phyloP scores from a whole-genome alignment of 1,140 invertebrate species.

The Drosophila bifasciata region DNA sequence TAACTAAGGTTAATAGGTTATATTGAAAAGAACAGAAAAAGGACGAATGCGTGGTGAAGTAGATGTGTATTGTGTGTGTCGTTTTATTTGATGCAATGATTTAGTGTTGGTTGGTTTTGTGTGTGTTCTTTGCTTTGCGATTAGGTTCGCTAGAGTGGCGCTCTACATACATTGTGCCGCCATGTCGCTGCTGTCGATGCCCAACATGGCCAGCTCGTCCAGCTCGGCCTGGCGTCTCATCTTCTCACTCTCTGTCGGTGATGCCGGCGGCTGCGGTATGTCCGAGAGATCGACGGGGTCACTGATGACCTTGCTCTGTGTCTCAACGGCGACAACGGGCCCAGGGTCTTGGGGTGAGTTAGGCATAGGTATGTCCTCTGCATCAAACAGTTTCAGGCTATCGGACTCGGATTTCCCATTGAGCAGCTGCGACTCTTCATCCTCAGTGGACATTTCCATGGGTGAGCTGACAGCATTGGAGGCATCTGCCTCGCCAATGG shows the following conservation, averaged over 20 bases:
- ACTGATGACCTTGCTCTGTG: constrained; percentile 11
- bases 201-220: constrained; percentile 89
- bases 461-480: constrained; percentile 20
- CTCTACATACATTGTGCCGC: constrained; percentile 86
- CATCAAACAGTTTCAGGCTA: constrained; percentile 28
- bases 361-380: constrained; percentile 68
- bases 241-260: constrained; percentile 76
- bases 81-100: background rate
- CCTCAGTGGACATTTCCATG: constrained; percentile 21
- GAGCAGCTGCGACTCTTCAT: constrained; percentile 16
- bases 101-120: background rate
- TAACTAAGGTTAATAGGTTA: background rate
- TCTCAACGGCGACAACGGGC: constrained; percentile 1
- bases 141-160: background rate
- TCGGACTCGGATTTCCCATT: constrained; percentile 46
- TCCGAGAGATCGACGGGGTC: constrained; percentile 50
- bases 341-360: constrained; percentile 27
- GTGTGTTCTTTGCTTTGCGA: too few relatives aligned
- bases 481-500: constrained; percentile 55
- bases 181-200: constrained; percentile 88
- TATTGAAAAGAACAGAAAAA: background rate
- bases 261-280: constrained; percentile 67
- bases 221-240: constrained; percentile 85
- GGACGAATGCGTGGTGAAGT: background rate
- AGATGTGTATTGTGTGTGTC: background rate